phyloP scores from a whole-genome alignment of 1,140 invertebrate species.

The Bombus polaris region DNA sequence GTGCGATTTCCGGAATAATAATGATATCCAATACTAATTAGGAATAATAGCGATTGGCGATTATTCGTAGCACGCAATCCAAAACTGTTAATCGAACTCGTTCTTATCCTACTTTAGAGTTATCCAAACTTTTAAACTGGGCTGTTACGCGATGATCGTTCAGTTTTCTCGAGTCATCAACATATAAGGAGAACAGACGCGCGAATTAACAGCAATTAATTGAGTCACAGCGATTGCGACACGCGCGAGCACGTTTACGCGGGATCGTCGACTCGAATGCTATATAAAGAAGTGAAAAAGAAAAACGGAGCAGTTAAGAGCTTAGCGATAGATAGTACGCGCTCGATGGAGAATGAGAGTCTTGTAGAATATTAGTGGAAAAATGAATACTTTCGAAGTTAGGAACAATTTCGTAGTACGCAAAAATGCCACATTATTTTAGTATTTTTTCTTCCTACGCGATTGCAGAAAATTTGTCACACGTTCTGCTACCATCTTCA shows the following conservation, averaged over 20 bases:
- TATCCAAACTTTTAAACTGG: conserved; percentile 20
- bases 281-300: not conserved
- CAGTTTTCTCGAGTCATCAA: not conserved
- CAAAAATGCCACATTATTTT: too few species aligned
- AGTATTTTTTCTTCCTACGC: not conserved
- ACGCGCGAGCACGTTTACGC: too few species aligned
- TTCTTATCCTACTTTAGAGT: not conserved
- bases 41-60: conserved; percentile 23
- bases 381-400: not conserved
- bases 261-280: not conserved
- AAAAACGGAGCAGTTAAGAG: too few species aligned
- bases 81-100: conserved; percentile 13
- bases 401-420: not conserved
- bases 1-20: not conserved
- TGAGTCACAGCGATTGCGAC: not conserved
- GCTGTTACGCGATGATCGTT: not conserved
- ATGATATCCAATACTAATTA: conserved; percentile 18
- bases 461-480: not conserved
- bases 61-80: conserved; percentile 6
- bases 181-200: not conserved
- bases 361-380: too few species aligned
- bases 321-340: too few species aligned
- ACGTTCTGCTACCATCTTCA: not conserved
- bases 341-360: too few species aligned
- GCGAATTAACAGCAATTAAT: conserved; percentile 23